Percentiles rank a stretch among this genome's conserved stretches.
Conservation (phyloP, 2,888 invertebrate species). For the Chrysopilus asiliformis region DNA sequence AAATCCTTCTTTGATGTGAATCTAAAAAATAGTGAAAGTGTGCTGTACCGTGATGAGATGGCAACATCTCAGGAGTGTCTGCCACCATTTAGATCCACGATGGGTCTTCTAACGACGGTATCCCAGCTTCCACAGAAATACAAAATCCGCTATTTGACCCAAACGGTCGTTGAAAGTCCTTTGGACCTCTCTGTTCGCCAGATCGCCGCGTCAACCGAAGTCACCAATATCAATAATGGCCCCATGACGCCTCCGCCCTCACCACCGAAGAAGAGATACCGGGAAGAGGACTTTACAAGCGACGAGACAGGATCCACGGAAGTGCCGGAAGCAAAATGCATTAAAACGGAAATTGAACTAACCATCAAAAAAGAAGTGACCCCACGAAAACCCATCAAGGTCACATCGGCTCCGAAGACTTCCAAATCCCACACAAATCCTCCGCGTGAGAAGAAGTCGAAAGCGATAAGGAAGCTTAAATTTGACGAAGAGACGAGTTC, state of each 20-base stretch:
- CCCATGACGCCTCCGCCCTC: constrained; percentile 63
- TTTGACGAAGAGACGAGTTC: constrained; percentile 87
- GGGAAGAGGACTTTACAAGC: constrained; percentile 11
- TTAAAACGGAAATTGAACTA: constrained; percentile 17
- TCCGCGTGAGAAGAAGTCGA: constrained; percentile 35
- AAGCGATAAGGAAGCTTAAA: constrained; percentile 60
- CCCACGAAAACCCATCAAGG: constrained; percentile 27
- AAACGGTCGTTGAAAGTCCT: constrained; percentile 39
- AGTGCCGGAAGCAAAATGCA: constrained; percentile 19
- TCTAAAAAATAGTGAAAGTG: too few relatives aligned
- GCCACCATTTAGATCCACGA: constrained; percentile 7
- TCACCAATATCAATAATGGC: constrained; percentile 1
- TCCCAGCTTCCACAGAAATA: constrained; percentile 35
- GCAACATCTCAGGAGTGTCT: constrained; percentile 11
- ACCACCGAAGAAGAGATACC: constrained; percentile 42
- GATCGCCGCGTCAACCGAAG: too few relatives aligned
- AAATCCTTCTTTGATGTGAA: background rate
- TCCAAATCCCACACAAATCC: constrained; percentile 21
- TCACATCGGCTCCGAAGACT: constrained; percentile 27
- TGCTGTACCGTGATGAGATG: constrained; percentile 15
- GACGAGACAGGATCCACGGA: constrained; percentile 7
- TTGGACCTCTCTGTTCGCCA: constrained; percentile 62
- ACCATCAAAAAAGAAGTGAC: constrained; percentile 21
- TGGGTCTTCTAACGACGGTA: constrained; percentile 34
- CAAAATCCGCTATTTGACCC: constrained; percentile 32